Base-by-base conservation (phyloP, 64 coral and sea anemone genomes). In the Actinia equina region DNA sequence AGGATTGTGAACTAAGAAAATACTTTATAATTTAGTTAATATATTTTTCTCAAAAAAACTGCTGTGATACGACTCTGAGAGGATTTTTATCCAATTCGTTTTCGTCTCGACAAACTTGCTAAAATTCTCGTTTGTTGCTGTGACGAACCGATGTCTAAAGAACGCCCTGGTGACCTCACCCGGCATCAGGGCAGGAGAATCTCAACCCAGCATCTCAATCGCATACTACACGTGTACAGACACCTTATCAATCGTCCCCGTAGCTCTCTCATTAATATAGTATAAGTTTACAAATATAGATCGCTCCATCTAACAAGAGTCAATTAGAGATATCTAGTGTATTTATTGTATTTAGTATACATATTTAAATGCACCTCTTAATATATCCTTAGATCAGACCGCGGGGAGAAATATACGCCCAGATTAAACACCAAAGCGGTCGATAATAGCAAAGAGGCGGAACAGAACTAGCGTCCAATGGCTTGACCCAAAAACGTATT, bases 321-420 rank as follows among this genome's bases (percentile, higher is more conserved):
- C 78, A 81, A 81, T 81, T 81, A 81, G 49, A 81, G 41, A 23
- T 81, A 81, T 46, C 78, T 81, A 81, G n/a, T 41, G 26, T 74
- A 74, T 74, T 74, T 74, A 30, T 74, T 74, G 69, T 74, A 74
- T 30, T 41, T 74, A 41, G 26, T 74, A 74, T 74, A 74, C 69
- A 74, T 74, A 41, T 74, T 37, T 26, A 41, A 74, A 74, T 74
- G 69, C 26, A 14, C 22, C 7, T 30, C 25, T 30, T 65, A 65
- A 11, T 30, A 74, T 74, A 27, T 7, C 69, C 69, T 25, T 69
- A 22, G 12, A 74, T 74, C 25, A 74, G 19, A 23, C 25, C 25
- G 69, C 69, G 69, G 69, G 9, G 69, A 69, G n/a, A 69, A 69
- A 69, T 3, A 17, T 60, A n/a, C 18, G 63, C 20, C 27, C 69